phyloP scores from a whole-genome alignment of 2,113 vertebrate species.

The Rana temporaria region DNA sequence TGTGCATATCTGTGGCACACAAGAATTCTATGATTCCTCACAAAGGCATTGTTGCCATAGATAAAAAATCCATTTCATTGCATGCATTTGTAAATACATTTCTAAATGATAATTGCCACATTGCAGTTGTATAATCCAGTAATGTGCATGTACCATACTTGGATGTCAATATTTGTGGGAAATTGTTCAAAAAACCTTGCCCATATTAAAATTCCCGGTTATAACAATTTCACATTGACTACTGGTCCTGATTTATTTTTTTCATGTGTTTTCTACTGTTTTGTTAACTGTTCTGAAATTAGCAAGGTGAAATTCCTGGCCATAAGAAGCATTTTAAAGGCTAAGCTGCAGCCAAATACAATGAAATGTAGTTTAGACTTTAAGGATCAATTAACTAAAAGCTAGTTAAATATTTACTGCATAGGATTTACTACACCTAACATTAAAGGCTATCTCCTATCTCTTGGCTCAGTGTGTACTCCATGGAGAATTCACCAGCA shows the following conservation, averaged over 20 bases:
- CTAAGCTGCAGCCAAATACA: constrained; percentile 43
- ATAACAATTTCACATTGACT: no score
- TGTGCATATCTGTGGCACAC: no score
- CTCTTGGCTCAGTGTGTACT: constrained; percentile 11
- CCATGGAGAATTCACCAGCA: not conserved
- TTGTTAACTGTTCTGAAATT: constrained; percentile 14
- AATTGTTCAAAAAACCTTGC: no score
- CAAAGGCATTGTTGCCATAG: no score
- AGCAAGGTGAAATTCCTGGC: constrained; percentile 26
- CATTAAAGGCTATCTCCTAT: constrained; percentile 9
- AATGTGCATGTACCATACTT: no score
- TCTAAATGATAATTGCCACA: no score
- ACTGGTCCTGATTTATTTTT: not conserved
- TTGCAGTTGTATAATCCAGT: no score
- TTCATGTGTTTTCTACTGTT: not conserved
- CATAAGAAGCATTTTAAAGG: constrained; percentile 26
- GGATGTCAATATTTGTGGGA: no score
- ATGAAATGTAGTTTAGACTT: constrained; percentile 41
- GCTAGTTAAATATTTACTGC: constrained; percentile 55
- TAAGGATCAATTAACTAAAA: constrained; percentile 57
- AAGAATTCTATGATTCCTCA: no score
- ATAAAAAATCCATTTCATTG: no score
- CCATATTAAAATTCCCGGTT: no score
- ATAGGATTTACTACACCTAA: constrained; percentile 38
- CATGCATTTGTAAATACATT: no score